Evolutionary conservation across 2,113 vertebrate species (phyloP).

Genomic region (Mungos mungo): DNA sequence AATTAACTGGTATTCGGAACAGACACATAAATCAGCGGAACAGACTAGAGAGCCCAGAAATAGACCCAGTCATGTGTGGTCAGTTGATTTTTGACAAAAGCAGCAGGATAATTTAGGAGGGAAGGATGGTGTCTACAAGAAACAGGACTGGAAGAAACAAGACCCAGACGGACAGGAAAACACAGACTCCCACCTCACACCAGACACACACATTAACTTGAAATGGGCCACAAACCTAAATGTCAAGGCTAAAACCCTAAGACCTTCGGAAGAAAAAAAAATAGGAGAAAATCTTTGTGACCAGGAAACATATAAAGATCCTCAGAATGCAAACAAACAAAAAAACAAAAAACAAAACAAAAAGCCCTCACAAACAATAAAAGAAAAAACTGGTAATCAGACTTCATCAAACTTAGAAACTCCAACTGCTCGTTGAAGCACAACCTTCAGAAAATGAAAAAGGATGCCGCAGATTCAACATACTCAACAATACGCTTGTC

Average conservation of each 20-base stretch:
- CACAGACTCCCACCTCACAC: background rate
- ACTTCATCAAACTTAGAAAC: slow-evolving; percentile 45
- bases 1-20: background rate
- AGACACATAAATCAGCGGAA: slow-evolving; percentile 6
- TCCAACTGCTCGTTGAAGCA: slow-evolving; percentile 39
- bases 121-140: background rate
- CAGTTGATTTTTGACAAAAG: slow-evolving; percentile 8
- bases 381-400: background rate
- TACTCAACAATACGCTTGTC: background rate
- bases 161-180: background rate
- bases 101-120: background rate
- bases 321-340: background rate
- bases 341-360: background rate
- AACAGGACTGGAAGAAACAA: background rate
- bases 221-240: background rate
- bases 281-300: background rate
- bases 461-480: background rate
- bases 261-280: background rate
- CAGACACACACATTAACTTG: slow-evolving; percentile 11
- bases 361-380: background rate
- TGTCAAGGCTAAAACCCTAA: background rate
- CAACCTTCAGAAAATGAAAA: background rate
- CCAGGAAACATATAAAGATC: background rate
- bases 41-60: background rate
- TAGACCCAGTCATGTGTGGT: background rate